A percentile compares a stretch with the other conserved stretches of the same genome.
Conservation (phyloP, 2,113 vertebrate species). For the Trogon surrucura region DNA sequence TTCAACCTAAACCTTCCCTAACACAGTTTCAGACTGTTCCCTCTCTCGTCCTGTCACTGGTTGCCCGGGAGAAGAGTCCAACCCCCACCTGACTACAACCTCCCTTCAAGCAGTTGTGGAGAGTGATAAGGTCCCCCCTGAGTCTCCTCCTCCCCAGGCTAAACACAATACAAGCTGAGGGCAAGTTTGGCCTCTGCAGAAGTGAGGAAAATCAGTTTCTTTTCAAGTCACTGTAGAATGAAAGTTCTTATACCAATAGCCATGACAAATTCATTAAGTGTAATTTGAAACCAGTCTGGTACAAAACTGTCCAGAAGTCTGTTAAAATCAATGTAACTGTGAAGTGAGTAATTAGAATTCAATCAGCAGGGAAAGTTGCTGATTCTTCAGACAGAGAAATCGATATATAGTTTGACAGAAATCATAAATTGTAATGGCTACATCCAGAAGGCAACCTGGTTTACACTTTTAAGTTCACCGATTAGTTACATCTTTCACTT, state of each 20-base stretch:
- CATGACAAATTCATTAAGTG: constrained; percentile 32
- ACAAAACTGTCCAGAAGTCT: constrained; percentile 1
- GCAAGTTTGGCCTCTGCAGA: background rate
- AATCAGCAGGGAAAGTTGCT: background rate
- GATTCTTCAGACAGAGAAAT: constrained; percentile 31
- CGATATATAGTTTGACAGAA: constrained; percentile 23
- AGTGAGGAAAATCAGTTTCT: background rate
- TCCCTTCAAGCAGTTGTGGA: no score
- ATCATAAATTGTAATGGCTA: background rate
- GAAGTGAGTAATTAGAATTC: constrained; percentile 27
- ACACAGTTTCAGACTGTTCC: no score
- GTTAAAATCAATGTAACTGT: constrained; percentile 29
- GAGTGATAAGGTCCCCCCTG: no score
- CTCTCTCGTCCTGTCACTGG: no score
- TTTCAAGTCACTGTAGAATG: background rate
- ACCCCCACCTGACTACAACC: no score
- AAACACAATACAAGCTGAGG: background rate
- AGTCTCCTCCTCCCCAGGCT: no score
- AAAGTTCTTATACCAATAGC: constrained; percentile 1
- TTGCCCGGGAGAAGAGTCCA: no score
- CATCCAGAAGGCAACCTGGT: background rate
- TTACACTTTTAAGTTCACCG: background rate
- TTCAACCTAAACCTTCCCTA: no score
- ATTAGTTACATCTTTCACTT: background rate
- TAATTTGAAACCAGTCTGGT: constrained; percentile 13